Base-by-base conservation (phyloP, 2,888 invertebrate species). In the Volucella inflata region DNA sequence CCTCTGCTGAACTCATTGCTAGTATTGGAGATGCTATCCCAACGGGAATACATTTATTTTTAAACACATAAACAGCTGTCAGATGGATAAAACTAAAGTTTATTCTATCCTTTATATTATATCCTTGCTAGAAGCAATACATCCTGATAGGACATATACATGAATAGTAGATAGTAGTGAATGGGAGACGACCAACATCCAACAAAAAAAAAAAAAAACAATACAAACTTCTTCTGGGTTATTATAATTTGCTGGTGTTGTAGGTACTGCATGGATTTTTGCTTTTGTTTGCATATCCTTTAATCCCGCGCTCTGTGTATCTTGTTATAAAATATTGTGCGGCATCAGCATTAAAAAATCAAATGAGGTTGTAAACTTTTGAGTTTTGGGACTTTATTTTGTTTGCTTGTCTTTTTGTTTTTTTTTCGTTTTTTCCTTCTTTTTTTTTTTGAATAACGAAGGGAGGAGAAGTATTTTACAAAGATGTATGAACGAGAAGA, bases 321-420 rank as follows among this genome's bases (percentile, higher is more conserved):
- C 75, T 42, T 75, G 65, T 67, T 59, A 67, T 75, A 59, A 67
- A 59, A 59, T 75, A 65, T 75, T 75, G 57, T 75, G 75, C 59
- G 65, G 50, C 57, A 67, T 75, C 59, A 75, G 75, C 75, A 75
- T 75, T 75, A 75, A 75, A 75, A 75, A 75, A 75, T 59, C 65
- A 59, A 75, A 75, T 75, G 75, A 65, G 75, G 75, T 75, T 75
- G 75, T 75, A 75, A 75, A 75, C 75, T 75, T 70, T 70, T 70
- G 70, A 59, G 57, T 70, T 75, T 30, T 75, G 65, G 12, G 65
- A 44, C 65, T 42, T 30, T 30, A 30, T 59, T 38, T 36, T 14
- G 16, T 16, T 14, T 16, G 40, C 14, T 14, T 9, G 8, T n/a
- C 9, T 12, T 36, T n/a, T 55, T 55, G 16, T 30, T 30, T 30